phyloP scores from a whole-genome alignment of 30 jellyfish, hydroid and myxozoan species.

The Aurelia aurita complex sp. Pacific region DNA sequence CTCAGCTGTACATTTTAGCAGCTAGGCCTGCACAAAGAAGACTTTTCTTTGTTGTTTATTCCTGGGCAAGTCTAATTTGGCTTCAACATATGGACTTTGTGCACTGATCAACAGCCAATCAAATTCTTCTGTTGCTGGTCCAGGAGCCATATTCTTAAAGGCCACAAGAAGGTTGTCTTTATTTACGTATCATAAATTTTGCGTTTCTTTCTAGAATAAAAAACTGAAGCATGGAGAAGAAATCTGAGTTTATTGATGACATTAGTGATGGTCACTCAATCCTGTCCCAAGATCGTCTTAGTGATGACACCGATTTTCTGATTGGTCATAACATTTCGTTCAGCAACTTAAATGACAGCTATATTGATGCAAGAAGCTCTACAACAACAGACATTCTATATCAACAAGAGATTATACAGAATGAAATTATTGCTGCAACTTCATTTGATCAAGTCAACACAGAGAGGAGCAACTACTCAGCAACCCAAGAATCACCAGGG shows the following conservation, averaged over 20 bases:
- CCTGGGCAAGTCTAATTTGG: too few species aligned
- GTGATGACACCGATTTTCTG: conserved; percentile 78
- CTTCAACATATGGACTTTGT: too few species aligned
- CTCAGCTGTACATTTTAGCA: too few species aligned
- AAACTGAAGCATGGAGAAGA: conserved; percentile 8
- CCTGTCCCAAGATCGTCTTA: conserved; percentile 42
- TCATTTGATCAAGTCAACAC: not conserved
- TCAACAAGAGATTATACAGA: conserved; percentile 42
- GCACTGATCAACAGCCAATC: too few species aligned
- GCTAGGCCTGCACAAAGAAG: too few species aligned
- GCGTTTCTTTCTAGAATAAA: not conserved
- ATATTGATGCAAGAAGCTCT: conserved; percentile 56
- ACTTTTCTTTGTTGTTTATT: too few species aligned
- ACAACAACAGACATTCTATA: conserved; percentile 69
- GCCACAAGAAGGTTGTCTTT: too few species aligned
- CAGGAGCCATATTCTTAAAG: too few species aligned
- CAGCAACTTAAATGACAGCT: conserved; percentile 41
- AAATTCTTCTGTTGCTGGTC: too few species aligned
- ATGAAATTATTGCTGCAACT: not conserved
- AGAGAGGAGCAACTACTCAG: not conserved
- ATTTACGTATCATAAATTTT: not conserved
- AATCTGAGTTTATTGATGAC: not conserved
- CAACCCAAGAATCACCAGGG: too few species aligned
- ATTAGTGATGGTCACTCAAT: conserved; percentile 55
- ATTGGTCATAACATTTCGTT: conserved; percentile 56